Base-by-base conservation (phyloP, 2,888 invertebrate species). In the Drosophila bunnanda region DNA sequence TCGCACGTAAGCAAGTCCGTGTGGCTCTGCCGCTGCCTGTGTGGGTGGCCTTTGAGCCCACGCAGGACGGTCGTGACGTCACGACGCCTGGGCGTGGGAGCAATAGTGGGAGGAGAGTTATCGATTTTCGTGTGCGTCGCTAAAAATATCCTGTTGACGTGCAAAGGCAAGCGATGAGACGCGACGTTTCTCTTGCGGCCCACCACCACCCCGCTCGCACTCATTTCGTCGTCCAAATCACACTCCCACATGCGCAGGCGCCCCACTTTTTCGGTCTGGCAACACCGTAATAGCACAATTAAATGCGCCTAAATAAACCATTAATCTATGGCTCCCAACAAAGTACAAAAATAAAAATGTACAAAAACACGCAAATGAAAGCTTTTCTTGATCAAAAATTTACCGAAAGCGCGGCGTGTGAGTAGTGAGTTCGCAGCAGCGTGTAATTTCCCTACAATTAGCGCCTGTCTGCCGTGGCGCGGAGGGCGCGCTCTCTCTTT, bases 381-480 rank as follows among this genome's bases (percentile, higher is more conserved):
- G 56, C 55, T 46, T 39, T 32, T 30, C 46, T 50, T 50, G 13
- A 50, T 17, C 4, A 32, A 32, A 20, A 50, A 32, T 32, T 8
- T 13, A 50, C 48, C 30, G 32, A 30, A 30, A 30, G 17, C 30
- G 48, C 50, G 15, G 15, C 32, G 32, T 34, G 8, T 50, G 32
- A 50, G 50, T 32, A 34, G 50, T 34, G 34, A 44, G 58, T 22
- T 55, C 79, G 75, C 77, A 75, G 62, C 76, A 58, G 62, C 75
- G 68, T 75, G 78, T 82, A 79, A 83, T 82, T 83, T 88, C 78
- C 88, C 83, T 82, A 75, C 82, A 83, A 88, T 88, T 88, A 83
- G 75, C 85, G 82, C 78, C 64, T 50, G 25, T 22, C 22, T 36
- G 36, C 22, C 22, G 22, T 22, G 52, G 22, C 22, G 34, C 12